phyloP scores from a whole-genome alignment of 2,113 vertebrate species.

The Lethenteron reissneri region DNA sequence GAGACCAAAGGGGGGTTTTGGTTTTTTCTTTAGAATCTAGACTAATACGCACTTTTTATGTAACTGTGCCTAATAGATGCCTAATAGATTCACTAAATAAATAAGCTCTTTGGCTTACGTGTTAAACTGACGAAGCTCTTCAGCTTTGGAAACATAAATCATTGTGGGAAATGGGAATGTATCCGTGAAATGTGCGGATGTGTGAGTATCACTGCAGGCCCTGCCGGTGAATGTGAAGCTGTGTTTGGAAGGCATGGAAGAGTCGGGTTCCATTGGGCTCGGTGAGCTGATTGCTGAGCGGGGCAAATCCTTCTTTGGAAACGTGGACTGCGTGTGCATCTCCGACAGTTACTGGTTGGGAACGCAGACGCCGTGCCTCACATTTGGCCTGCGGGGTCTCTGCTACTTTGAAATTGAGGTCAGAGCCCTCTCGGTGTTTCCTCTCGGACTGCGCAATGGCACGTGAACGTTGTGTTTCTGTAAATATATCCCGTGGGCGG shows the following conservation, averaged over 20 bases:
- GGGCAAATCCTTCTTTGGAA: slow-evolving; percentile 59
- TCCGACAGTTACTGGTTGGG: slow-evolving; percentile 98
- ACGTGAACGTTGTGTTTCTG: not conserved
- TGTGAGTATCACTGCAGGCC: slow-evolving; percentile 24
- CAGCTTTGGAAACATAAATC: too few species aligned
- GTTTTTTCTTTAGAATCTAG: too few species aligned
- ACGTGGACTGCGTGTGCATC: slow-evolving; percentile 75
- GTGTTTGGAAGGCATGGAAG: slow-evolving; percentile 93
- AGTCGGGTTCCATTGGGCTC: slow-evolving; percentile 75
- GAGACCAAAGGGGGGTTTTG: too few species aligned
- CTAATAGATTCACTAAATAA: too few species aligned
- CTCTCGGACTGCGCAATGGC: not conserved
- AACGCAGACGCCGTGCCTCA: slow-evolving; percentile 81
- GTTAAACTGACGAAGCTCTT: too few species aligned
- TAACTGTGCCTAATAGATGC: too few species aligned
- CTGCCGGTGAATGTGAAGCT: slow-evolving; percentile 84
- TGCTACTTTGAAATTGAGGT: slow-evolving; percentile 76
- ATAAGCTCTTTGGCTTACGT: too few species aligned
- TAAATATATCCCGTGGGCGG: not conserved
- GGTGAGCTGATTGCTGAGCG: slow-evolving; percentile 55
- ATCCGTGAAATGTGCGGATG: too few species aligned
- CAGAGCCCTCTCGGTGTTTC: not conserved
- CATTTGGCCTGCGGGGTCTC: slow-evolving; percentile 71
- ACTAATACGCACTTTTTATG: too few species aligned
- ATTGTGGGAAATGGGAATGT: too few species aligned